These are phyloP conservation scores for Lampris megalopsis DNA, from an alignment of 2,113 vertebrate genomes.

Conservation along the genomic window DNA sequence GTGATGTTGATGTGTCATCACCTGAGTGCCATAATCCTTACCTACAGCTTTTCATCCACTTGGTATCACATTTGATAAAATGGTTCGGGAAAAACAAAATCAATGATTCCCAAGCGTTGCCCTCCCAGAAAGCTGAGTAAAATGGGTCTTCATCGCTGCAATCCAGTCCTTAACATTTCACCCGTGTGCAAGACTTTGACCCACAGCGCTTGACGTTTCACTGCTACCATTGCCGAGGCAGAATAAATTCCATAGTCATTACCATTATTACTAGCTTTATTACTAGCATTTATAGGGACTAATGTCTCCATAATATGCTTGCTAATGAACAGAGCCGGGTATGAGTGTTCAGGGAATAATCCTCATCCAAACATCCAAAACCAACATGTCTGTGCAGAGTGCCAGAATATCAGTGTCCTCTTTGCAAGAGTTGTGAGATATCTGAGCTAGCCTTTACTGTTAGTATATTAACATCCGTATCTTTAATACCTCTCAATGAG, in stretches of 20 bases:
- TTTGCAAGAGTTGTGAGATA: too few relatives aligned
- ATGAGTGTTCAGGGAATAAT: background rate
- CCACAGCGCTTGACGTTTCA: background rate
- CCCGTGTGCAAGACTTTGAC: too few relatives aligned
- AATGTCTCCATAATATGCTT: background rate
- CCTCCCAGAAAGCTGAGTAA: background rate
- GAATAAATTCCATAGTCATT: background rate
- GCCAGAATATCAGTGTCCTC: background rate
- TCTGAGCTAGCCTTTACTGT: too few relatives aligned
- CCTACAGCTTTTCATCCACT: background rate
- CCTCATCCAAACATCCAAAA: background rate
- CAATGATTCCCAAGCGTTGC: background rate
- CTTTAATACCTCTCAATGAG: background rate
- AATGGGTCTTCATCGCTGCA: background rate
- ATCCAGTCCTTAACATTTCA: background rate
- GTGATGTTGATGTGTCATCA: too few relatives aligned
- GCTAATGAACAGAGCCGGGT: too few relatives aligned
- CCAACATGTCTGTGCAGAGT: background rate
- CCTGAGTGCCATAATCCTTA: too few relatives aligned
- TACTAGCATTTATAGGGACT: background rate
- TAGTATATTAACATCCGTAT: too few relatives aligned
- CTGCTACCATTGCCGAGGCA: background rate
- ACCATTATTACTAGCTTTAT: conserved; percentile 5
- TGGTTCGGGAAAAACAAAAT: background rate
- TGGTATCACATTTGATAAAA: background rate